Conservation (phyloP, 2,797 vertebrate genomes). For the Pachyuromys duprasi region DNA sequence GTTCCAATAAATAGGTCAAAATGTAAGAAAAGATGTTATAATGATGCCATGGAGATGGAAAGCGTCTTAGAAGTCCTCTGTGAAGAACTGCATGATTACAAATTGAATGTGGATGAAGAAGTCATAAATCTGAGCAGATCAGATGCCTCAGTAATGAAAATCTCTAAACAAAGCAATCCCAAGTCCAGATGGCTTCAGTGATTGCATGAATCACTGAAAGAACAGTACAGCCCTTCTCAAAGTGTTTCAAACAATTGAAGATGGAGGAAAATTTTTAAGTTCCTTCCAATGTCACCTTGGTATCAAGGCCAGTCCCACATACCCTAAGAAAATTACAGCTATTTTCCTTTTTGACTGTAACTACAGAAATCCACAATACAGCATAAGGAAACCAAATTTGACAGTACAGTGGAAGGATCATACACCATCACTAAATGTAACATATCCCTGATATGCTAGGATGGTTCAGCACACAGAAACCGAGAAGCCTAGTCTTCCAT, state of each 20-base stretch:
- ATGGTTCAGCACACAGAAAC: neutral
- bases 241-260: neutral
- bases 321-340: neutral
- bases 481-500: neutral
- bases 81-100: neutral
- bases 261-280: neutral
- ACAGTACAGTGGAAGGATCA: neutral
- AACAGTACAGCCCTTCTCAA: neutral
- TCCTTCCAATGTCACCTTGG: neutral
- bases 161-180: neutral
- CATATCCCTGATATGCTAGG: neutral
- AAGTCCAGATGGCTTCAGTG: neutral
- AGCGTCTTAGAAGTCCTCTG: neutral
- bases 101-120: neutral
- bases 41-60: neutral
- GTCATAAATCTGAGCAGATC: neutral
- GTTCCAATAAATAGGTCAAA: no score
- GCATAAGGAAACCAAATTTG: neutral
- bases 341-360: neutral
- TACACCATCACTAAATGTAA: no score
- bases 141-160: neutral
- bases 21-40: neutral
- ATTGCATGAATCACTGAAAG: neutral
- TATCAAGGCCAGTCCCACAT: neutral
- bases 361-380: neutral